Base-by-base conservation (phyloP, 2,113 vertebrate genomes). In the Scytalopus superciliaris region DNA sequence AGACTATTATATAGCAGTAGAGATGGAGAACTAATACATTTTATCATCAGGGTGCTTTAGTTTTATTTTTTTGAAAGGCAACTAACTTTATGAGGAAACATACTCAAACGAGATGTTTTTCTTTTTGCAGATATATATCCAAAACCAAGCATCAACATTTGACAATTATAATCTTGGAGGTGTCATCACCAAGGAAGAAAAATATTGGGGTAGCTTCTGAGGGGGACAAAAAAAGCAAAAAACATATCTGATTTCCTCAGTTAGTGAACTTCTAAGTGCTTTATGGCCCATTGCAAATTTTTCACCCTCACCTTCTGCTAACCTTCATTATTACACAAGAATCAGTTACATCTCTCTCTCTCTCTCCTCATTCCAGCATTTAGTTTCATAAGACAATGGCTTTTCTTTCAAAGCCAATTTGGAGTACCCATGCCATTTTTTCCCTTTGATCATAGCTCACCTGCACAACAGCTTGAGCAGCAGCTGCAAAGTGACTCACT, bases 361-460 rank as follows among this genome's bases (percentile, higher is more conserved):
- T 25, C 19, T 64, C 16, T 69, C 45, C 44, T 62, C 24, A 44
- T 27, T 19, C 5, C 42, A 40, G 63, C 33, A 4, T 92, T 55
- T 22, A 62, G 53, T 88, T 97, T 93, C 82, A 69, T 33, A 74
- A 74, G 56, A 97, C 57, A 96, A 86, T 80, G 63, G 10, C 16
- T 93, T 94, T 93, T 74, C 67, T 90, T 94, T 95, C 85, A 93
- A 83, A 90, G 39, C 14, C 35, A 42, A 12, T 57, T 85, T 92
- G 55, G 45, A 94, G 23, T 39, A 88, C 39, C 50, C 23, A 7
- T 85, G 72, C 16, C 42, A 39, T 90, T 93, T 93, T 91, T 13
- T 31, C 11, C 53, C 72, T 96, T 97, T 96, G 92, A 95, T 96
- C 95, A 74, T 12, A 83, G 75, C 24, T 95, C 79, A 95, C 83